Conservation (phyloP, 2,797 vertebrate species). For the Ptychadena robeensis region DNA sequence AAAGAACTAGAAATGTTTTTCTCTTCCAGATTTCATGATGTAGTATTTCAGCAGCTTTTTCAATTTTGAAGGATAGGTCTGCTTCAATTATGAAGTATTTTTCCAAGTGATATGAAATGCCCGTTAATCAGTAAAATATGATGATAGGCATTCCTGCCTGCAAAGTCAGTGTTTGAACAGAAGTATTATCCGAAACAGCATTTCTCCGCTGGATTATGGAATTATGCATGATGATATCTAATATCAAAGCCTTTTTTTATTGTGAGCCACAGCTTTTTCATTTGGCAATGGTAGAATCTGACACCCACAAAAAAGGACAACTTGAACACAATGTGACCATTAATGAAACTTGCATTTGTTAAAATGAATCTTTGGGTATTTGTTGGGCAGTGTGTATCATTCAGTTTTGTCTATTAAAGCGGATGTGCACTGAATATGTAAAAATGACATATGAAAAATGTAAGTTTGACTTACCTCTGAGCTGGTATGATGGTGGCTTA, state of each 20-base stretch:
- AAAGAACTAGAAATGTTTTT: background rate
- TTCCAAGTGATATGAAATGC: background rate
- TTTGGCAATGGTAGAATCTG: background rate
- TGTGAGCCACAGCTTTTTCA: background rate
- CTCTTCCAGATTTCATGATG: background rate
- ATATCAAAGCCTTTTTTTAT: constrained; percentile 3
- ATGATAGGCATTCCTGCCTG: constrained; percentile 13
- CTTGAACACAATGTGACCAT: background rate
- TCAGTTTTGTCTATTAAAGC: background rate
- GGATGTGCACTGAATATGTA: background rate
- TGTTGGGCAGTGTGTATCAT: background rate
- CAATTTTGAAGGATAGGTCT: background rate
- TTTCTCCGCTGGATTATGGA: constrained; percentile 30
- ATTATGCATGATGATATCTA: constrained; percentile 23
- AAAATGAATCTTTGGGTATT: background rate
- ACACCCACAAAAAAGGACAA: background rate
- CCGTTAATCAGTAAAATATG: constrained; percentile 21
- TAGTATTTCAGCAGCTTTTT: background rate
- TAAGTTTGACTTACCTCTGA: no score
- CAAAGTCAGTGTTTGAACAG: constrained; percentile 21
- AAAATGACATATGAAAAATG: no score
- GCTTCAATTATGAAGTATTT: constrained; percentile 2
- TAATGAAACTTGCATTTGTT: background rate
- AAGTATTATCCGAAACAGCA: constrained; percentile 8
- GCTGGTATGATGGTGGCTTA: no score